These are phyloP conservation scores for Cryptoleucopteryx plumbea DNA, from an alignment of 2,113 vertebrate genomes.

Conservation along the genomic window DNA sequence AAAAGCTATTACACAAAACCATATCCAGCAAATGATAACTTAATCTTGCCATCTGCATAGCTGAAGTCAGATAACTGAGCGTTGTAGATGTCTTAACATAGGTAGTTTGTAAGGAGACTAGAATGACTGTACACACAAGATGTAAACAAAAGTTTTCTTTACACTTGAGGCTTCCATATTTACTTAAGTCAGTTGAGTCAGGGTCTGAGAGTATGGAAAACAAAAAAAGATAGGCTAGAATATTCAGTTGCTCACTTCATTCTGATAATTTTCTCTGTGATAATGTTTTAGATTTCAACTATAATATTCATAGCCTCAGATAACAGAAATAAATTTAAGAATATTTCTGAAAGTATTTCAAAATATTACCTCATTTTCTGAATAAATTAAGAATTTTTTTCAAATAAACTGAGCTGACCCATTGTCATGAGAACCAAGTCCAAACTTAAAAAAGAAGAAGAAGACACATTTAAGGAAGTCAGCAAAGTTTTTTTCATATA, in stretches of 20 bases:
- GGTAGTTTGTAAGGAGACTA: neutral
- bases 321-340: neutral
- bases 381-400: neutral
- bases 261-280: neutral
- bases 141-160: neutral
- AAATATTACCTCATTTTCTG: constrained; percentile 8
- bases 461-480: neutral
- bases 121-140: neutral
- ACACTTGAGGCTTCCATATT: neutral
- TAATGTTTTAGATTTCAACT: neutral
- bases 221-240: neutral
- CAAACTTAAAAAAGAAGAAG: neutral
- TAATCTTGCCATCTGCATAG: neutral
- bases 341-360: neutral
- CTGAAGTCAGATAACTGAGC: neutral
- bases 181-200: neutral
- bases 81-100: neutral
- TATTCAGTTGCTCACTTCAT: neutral
- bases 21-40: neutral
- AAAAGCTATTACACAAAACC: neutral
- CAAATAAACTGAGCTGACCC: neutral
- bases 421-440: neutral
- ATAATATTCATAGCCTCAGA: neutral
- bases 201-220: neutral
- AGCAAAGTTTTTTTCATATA: neutral